Evolutionary conservation across 2,113 vertebrate species (phyloP).

Genomic region (Nothobranchius kuhntae): DNA sequence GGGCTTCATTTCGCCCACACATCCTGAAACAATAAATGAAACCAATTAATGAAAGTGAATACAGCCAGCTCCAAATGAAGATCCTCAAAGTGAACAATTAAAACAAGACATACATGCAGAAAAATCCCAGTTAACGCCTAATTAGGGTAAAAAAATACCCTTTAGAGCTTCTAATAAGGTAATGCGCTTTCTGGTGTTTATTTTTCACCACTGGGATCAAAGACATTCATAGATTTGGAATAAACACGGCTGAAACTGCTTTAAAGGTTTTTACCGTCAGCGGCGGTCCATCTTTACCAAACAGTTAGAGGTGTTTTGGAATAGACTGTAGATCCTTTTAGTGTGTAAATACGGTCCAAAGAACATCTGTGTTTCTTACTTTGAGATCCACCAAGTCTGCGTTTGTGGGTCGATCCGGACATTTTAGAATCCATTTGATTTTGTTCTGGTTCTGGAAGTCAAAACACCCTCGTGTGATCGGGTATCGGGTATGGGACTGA

Average conservation of each 20-base stretch:
- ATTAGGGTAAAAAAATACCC: conserved; percentile 8
- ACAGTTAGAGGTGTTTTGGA: too few species aligned
- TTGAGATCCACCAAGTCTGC: too few species aligned
- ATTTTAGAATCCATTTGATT: too few species aligned
- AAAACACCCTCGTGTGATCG: too few species aligned
- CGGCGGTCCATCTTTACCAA: too few species aligned
- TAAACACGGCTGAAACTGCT: neutral
- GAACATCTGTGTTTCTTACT: too few species aligned
- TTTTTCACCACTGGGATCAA: neutral
- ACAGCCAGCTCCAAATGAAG: neutral
- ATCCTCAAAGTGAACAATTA: conserved; percentile 17
- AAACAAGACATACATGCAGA: neutral
- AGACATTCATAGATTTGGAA: neutral
- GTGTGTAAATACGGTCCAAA: too few species aligned
- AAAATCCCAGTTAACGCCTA: neutral
- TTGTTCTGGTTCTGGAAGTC: too few species aligned
- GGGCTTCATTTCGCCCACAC: conserved; percentile 30
- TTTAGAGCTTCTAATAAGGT: neutral
- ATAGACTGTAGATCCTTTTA: too few species aligned
- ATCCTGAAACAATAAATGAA: conserved; percentile 40
- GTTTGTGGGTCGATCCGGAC: too few species aligned
- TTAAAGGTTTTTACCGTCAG: too few species aligned
- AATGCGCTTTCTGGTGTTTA: neutral
- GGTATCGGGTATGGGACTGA: too few species aligned
- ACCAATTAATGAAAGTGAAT: conserved; percentile 43